Conservation (phyloP, 1,140 invertebrate genomes). For the Drosophila varians region DNA sequence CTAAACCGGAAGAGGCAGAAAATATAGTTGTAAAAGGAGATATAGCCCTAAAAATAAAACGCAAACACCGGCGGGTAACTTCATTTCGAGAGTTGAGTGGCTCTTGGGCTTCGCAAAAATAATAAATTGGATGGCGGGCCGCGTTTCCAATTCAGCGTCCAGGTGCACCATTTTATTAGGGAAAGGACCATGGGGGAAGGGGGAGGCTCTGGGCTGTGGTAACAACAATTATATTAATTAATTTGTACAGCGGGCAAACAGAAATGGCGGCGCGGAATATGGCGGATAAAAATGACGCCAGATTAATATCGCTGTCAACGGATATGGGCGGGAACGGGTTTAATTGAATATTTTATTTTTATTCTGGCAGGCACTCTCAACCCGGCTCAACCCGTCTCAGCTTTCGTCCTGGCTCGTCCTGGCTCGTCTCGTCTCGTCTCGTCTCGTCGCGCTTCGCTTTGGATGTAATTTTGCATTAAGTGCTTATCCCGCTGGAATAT, state of each 20-base stretch:
- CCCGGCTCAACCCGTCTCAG: conserved; percentile 6
- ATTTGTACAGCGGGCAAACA: conserved; percentile 50
- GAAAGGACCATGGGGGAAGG: background rate
- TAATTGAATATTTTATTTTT: conserved; percentile 81
- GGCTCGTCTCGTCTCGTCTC: background rate
- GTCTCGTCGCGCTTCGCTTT: conserved; percentile 7
- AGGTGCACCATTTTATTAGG: conserved; percentile 63
- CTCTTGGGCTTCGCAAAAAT: conserved; percentile 39
- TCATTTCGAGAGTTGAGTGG: conserved; percentile 15
- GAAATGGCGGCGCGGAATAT: conserved; percentile 2
- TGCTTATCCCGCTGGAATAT: conserved; percentile 77
- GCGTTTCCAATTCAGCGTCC: conserved; percentile 1
- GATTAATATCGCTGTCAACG: conserved; percentile 79
- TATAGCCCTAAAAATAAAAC: conserved; percentile 22
- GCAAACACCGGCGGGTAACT: background rate
- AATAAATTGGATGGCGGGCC: conserved; percentile 58
- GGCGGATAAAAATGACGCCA: conserved; percentile 58
- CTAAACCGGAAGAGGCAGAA: conserved; percentile 4
- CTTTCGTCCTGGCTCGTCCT: no score
- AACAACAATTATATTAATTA: conserved; percentile 76
- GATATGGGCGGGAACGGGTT: conserved; percentile 64
- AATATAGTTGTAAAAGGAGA: conserved; percentile 44
- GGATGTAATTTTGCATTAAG: conserved; percentile 76
- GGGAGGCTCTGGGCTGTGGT: conserved; percentile 33
- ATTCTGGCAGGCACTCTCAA: conserved; percentile 39